phyloP scores from a whole-genome alignment of 2,113 vertebrate genomes.

The Crotalus helleri region DNA sequence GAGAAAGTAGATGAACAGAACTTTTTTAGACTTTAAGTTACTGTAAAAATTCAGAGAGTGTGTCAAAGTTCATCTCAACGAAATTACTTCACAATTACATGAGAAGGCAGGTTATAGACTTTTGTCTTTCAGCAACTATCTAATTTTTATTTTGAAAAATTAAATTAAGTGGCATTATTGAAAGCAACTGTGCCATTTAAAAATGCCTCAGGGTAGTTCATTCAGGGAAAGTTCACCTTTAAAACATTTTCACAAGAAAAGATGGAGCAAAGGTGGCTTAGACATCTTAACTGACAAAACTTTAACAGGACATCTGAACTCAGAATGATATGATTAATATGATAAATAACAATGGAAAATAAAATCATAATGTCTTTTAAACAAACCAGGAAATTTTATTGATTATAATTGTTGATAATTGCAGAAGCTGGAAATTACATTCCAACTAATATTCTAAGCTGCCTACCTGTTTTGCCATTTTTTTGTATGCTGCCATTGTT shows the following conservation, averaged over 20 bases:
- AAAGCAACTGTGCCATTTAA: slow-evolving; percentile 19
- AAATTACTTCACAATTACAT: background rate
- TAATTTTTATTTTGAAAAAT: background rate
- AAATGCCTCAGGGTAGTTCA: background rate
- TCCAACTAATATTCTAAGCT: background rate
- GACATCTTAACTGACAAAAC: background rate
- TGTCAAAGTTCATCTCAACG: background rate
- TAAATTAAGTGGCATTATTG: slow-evolving; percentile 8
- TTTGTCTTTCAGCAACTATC: background rate
- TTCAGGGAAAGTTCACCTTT: slow-evolving; percentile 17
- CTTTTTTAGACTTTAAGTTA: background rate
- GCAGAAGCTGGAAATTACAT: background rate
- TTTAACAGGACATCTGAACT: slow-evolving; percentile 9
- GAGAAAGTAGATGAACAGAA: background rate
- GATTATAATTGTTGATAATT: no score
- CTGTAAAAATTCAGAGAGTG: background rate
- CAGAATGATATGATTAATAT: background rate
- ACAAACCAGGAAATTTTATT: background rate
- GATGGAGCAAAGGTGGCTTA: background rate
- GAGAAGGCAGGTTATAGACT: background rate
- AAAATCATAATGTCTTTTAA: background rate
- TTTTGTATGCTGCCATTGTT: background rate
- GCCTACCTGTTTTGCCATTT: background rate
- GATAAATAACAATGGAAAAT: background rate
- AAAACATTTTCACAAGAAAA: slow-evolving; percentile 5